Base-by-base conservation (phyloP, 2,113 vertebrate genomes). In the Chascanopsetta lugubris region DNA sequence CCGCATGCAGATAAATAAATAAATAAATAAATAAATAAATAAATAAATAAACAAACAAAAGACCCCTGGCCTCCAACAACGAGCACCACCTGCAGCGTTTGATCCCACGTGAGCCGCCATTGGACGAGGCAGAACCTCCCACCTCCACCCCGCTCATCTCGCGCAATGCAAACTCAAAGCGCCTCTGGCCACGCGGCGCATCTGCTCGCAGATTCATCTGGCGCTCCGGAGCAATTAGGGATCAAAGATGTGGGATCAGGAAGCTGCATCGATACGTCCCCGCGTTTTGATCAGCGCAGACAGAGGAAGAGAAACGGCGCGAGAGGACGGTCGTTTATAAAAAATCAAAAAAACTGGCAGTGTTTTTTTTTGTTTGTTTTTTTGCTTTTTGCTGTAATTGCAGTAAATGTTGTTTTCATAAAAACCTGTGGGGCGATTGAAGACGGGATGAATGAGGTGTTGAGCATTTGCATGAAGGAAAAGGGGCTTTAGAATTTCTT, bases 201-300 rank as follows among this genome's bases (percentile, higher is more conserved):
- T 90, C 88, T 90, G 87, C 75, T 85, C 75, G 18, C 34, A 85
- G 82, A 78, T 61, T 69, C 75, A 58, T 11, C 59, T 15, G 51
- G 63, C 78, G 74, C 75, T 80, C 65, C 20, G 64, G 62, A 63
- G 83, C 86, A 87, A 85, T 87, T 85, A 87, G 77, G 42, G 71
- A 85, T 86, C 85, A 85, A 61, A 76, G 80, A 62, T 75, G 45
- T 75, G 63, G 68, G 65, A 75, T 82, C 61, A 57, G 69, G 51
- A 40, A 61, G 75, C 56, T 64, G 56, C 79, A 72, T 22, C 45
- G 55, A 79, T 47, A 46, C 0, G 15, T 26, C 30, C 17, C 56
- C 1, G 15, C 36, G 58, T 65, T 72, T 61, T 73, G 74, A 79
- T 77, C 74, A 70, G 55, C 12, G 51, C 20, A 34, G 70, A 61